Evolutionary conservation across 2,888 invertebrate species (phyloP), one percentile per base, ranked within the genome.

Genomic region (Hirtodrosophila alboralis): DNA sequence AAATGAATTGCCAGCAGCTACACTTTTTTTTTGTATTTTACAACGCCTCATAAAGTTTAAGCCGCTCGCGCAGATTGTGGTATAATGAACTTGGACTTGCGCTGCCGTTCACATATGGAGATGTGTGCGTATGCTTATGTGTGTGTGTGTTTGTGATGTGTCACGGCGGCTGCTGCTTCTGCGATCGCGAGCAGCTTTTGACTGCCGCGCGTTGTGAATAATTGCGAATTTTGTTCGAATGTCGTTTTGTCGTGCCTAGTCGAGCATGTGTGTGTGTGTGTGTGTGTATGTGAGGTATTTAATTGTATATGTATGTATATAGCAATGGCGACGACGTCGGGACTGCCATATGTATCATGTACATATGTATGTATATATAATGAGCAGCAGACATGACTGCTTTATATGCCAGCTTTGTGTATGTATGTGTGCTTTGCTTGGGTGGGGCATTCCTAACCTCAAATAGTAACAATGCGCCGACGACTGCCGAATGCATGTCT

Each of bases 381-480:
- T 68, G 44, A 52, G 57, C 69, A 69, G 63, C 44, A 70, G 80
- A 69, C 80, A 80, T 75, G 71, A 67, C 75, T 75, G 67, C 66
- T 62, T 70, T 60, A 73, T 69, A 60, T 65, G 59, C 53, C 45
- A 49, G 12, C 44, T 45, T 9, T 43, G 6, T 45, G 36, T 38
- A 13, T 48, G 36, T 60, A 13, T 58, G 54, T 47, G 34, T 65
- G 54, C 56, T 57, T 86, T 80, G 80, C 84, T 86, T 85, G 85
- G 85, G 85, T 85, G 85, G 85, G 85, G 85, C 85, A 85, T 84
- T 84, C 86, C 75, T 87, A 86, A 86, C 87, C 84, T 78, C 81
- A 84, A 84, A 85, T 71, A 74, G 68, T 70, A 63, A 60, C 66
- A 65, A 63, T 65, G 63, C 66, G 64, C 57, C 60, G 67, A 64